Percentiles rank a stretch among this genome's conserved stretches.
Conservation (phyloP, 2,888 invertebrate species). For the Eilema sororculum region DNA sequence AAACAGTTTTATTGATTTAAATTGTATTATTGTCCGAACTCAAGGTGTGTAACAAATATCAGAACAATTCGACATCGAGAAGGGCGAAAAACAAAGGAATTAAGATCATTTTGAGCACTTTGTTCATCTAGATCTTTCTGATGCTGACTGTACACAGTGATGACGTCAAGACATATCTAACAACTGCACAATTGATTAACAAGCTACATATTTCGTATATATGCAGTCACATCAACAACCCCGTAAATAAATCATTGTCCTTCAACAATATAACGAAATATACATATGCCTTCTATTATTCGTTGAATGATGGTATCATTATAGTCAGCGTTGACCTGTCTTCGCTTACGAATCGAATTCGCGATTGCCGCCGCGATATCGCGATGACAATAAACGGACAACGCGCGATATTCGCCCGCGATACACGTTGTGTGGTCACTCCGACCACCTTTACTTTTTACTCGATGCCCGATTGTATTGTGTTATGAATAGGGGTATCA, state of each 20-base stretch:
- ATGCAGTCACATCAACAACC: not conserved
- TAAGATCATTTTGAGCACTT: too few relatives aligned
- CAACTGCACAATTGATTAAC: not conserved
- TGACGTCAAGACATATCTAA: not conserved
- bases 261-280: slow-evolving; percentile 14
- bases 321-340: slow-evolving; percentile 65
- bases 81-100: too few relatives aligned
- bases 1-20: too few relatives aligned
- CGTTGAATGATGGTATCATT: slow-evolving; percentile 75
- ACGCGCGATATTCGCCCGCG: slow-evolving; percentile 66
- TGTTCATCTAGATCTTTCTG: too few relatives aligned
- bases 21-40: too few relatives aligned
- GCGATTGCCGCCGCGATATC: slow-evolving; percentile 73
- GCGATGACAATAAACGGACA: slow-evolving; percentile 79
- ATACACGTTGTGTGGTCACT: slow-evolving; percentile 77
- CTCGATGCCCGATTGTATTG: slow-evolving; percentile 84
- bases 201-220: not conserved
- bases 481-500: slow-evolving; percentile 65
- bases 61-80: too few relatives aligned
- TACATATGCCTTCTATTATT: slow-evolving; percentile 31
- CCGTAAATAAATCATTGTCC: slow-evolving; percentile 7
- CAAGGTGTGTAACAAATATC: too few relatives aligned
- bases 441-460: slow-evolving; percentile 76
- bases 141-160: too few relatives aligned
- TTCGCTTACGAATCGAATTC: slow-evolving; percentile 64